Conservation (phyloP, 2,888 invertebrate genomes). For the Aradus depressus region DNA sequence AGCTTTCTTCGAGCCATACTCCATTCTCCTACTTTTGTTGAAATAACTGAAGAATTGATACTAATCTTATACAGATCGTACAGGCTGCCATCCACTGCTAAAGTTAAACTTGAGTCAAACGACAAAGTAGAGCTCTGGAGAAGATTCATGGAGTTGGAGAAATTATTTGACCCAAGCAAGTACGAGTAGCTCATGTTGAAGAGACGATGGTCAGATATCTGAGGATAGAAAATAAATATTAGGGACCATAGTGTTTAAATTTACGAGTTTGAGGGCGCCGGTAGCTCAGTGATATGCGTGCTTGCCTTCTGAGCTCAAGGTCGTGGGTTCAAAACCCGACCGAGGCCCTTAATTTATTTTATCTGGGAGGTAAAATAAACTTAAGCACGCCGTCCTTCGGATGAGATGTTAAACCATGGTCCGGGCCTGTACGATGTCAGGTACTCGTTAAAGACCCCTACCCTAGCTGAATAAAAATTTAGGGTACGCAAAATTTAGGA, state of each 20-base stretch:
- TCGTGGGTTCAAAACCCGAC: too few relatives aligned
- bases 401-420: too few relatives aligned
- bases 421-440: too few relatives aligned
- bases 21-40: constrained; percentile 11
- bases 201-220: constrained; percentile 3
- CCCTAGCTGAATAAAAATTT: too few relatives aligned
- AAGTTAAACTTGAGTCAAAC: constrained; percentile 3
- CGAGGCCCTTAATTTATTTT: too few relatives aligned
- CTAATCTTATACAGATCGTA: constrained; percentile 23
- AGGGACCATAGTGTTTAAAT: background rate
- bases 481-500: too few relatives aligned
- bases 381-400: too few relatives aligned
- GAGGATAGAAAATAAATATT: background rate
- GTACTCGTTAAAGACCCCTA: too few relatives aligned
- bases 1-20: background rate
- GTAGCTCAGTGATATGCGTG: too few relatives aligned
- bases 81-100: background rate
- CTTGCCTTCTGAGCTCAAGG: too few relatives aligned
- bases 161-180: constrained; percentile 2
- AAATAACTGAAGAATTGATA: constrained; percentile 12
- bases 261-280: too few relatives aligned
- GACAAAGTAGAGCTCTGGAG: constrained; percentile 6
- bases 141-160: constrained; percentile 1
- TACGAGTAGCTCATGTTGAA: constrained; percentile 9
- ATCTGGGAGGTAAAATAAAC: too few relatives aligned